Conservation (phyloP, 2,113 vertebrate genomes). For the Gasterosteus nipponicus region DNA sequence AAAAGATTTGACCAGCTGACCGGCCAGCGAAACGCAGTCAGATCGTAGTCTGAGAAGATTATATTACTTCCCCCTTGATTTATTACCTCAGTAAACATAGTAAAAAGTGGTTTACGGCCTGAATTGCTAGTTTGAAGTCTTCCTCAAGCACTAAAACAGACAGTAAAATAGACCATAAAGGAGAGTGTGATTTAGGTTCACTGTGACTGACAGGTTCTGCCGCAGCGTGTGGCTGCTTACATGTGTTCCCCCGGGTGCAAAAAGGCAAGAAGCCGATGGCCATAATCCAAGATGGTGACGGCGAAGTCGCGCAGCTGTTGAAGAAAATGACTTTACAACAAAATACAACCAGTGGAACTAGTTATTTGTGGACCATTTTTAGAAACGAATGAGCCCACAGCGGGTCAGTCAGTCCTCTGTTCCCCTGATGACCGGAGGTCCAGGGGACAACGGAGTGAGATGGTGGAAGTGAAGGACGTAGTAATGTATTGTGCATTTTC, state of each 20-base stretch:
- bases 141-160: background rate
- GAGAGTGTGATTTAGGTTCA: background rate
- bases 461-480: too few relatives aligned
- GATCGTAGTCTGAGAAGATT: background rate
- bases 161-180: background rate
- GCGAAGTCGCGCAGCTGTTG: too few relatives aligned
- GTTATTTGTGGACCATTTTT: too few relatives aligned
- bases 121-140: background rate
- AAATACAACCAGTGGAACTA: too few relatives aligned
- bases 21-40: background rate
- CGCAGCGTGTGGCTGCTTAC: background rate
- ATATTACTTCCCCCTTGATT: background rate
- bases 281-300: too few relatives aligned
- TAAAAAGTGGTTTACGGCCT: background rate
- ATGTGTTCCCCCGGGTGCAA: background rate
- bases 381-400: too few relatives aligned
- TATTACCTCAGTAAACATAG: too few relatives aligned
- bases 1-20: background rate
- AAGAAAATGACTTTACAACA: too few relatives aligned
- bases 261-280: background rate
- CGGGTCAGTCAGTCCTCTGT: too few relatives aligned
- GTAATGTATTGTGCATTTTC: too few relatives aligned
- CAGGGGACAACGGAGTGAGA: too few relatives aligned
- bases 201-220: background rate
- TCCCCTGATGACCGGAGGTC: too few relatives aligned